Base-by-base conservation (phyloP, 2,888 invertebrate species). In the Creontiades dilutus region DNA sequence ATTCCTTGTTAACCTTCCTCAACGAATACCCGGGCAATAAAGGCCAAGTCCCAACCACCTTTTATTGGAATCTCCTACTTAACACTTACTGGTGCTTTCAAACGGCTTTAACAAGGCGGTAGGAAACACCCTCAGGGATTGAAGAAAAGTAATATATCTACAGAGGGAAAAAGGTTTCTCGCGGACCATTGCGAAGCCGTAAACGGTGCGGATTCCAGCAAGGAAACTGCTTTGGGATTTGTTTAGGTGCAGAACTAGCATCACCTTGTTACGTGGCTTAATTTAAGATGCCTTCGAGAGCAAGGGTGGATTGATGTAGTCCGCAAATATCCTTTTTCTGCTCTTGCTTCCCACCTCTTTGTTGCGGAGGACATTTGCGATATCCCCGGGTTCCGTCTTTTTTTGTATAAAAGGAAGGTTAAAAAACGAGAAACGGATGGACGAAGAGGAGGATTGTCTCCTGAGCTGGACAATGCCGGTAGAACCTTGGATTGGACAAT, bases 31-130 rank as follows among this genome's bases (percentile, higher is more conserved):
- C 85, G 85, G n/a, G 85, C 86, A 86, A 76, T 86, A 86, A 76
- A 86, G 68, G 86, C 57, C 55, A 61, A 85, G 61, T 61, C 85
- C 57, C 57, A 57, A 52, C 55, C n/a, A 37, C 55, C 61, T 85
- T 85, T 61, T 85, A 85, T 85, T 85, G 85, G 85, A 85, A 85
- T 85, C 85, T 85, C 85, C 85, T 85, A 85, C 85, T 85, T 85
- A 85, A 85, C 85, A 85, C 85, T 85, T 85, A 85, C 85, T 85
- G 85, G 85, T 85, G 85, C 85, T 85, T 85, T 85, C 85, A 85
- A 85, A 85, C 61, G 85, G 57, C 85, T 57, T 85, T 85, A 85
- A 85, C 85, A 85, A 85, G 85, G 85, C 61, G 61, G 57, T 23
- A 52, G 85, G 68, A 85, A 85, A 61, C 85, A 55, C 37, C 85